phyloP scores from a whole-genome alignment of 2,113 vertebrate species.

The Ceratotherium simum region DNA sequence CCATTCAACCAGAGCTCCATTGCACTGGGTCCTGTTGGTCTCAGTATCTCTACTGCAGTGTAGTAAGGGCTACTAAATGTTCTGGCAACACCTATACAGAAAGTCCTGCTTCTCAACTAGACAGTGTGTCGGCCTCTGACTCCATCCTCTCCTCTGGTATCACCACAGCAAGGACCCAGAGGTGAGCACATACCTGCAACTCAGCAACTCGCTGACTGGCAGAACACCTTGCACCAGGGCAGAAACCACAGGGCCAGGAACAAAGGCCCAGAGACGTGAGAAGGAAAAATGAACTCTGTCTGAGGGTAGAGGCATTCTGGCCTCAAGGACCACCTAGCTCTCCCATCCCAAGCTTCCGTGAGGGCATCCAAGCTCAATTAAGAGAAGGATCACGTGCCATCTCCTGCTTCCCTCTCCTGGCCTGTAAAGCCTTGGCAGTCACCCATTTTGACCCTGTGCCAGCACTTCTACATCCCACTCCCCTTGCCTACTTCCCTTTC shows the following conservation, averaged over 20 bases:
- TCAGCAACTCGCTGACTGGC: not conserved
- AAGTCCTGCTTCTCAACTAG: slow-evolving; percentile 45
- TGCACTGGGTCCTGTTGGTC: not conserved
- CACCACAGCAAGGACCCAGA: not conserved
- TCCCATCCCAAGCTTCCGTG: not conserved
- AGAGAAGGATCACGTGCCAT: not conserved
- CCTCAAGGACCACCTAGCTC: not conserved
- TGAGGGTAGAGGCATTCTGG: not conserved
- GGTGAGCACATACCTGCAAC: not conserved
- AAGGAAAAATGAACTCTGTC: not conserved
- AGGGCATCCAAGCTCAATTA: not conserved
- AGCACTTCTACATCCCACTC: slow-evolving; percentile 33
- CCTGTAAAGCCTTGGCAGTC: not conserved
- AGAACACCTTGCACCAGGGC: not conserved
- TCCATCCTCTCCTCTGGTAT: not conserved
- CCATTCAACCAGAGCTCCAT: not conserved
- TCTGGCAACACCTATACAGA: slow-evolving; percentile 19
- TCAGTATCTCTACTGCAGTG: not conserved
- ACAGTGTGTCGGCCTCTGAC: not conserved
- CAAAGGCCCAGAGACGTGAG: not conserved
- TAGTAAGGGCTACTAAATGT: slow-evolving; percentile 19
- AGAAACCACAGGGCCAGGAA: not conserved
- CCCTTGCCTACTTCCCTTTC: slow-evolving; percentile 76
- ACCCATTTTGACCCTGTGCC: slow-evolving; percentile 49
- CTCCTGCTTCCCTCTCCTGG: slow-evolving; percentile 25